These are phyloP conservation scores for Ips typographus DNA, from an alignment of 1,140 invertebrate genomes.

Conservation along the genomic window DNA sequence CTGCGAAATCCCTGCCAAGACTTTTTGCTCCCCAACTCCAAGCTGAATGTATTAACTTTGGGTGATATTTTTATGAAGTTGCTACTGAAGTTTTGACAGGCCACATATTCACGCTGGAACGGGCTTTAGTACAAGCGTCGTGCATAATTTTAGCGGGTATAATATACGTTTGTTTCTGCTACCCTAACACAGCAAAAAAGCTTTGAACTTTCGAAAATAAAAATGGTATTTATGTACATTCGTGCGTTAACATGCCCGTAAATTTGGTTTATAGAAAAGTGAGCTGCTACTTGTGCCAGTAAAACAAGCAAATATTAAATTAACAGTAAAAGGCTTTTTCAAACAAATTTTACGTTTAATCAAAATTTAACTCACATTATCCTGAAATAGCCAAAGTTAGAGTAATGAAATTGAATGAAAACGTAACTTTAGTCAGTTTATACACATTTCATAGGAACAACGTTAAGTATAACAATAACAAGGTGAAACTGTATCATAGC, in stretches of 20 bases:
- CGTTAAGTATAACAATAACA: too few relatives aligned
- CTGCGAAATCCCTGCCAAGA: background rate
- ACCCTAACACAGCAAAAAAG: background rate
- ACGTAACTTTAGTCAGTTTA: too few relatives aligned
- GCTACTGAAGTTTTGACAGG: background rate
- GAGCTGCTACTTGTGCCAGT: background rate
- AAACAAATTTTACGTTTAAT: too few relatives aligned
- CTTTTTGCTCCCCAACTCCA: background rate
- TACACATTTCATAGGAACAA: too few relatives aligned
- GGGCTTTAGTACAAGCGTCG: background rate
- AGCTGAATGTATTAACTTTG: constrained; percentile 3
- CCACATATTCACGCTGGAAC: background rate
- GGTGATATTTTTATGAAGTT: constrained; percentile 4
- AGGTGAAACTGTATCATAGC: too few relatives aligned
- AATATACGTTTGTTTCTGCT: background rate
- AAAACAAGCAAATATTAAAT: too few relatives aligned
- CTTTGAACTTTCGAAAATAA: background rate
- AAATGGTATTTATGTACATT: background rate
- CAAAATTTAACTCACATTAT: too few relatives aligned
- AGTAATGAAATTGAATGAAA: too few relatives aligned
- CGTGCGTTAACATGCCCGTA: background rate
- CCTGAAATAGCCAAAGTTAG: too few relatives aligned
- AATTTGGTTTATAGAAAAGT: background rate
- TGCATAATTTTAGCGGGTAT: background rate
- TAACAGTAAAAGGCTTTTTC: too few relatives aligned